Percentiles rank a stretch among this genome's conserved stretches.
These are phyloP conservation scores for Schizothorax lantsangensis DNA, from an alignment of 2,797 vertebrate genomes.

Conservation along the genomic window DNA sequence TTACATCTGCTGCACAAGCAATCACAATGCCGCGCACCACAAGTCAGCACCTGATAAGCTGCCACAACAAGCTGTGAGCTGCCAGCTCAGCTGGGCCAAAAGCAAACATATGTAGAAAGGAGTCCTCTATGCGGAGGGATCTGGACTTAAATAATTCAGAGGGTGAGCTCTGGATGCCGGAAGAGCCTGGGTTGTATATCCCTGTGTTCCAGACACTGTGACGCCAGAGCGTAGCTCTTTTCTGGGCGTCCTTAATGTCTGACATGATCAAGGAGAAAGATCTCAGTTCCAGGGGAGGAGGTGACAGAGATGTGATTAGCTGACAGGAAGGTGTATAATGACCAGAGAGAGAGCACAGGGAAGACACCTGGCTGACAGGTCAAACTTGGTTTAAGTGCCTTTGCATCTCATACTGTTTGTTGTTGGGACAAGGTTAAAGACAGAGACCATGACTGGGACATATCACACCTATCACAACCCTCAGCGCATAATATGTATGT, in stretches of 20 bases:
- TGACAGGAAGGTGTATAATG: slow-evolving; percentile 38
- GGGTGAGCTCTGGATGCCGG: slow-evolving; percentile 39
- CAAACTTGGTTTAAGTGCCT: slow-evolving; percentile 30
- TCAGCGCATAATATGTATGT: not conserved
- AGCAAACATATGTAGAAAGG: slow-evolving; percentile 47
- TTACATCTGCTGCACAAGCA: slow-evolving; percentile 55
- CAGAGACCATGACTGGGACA: not conserved
- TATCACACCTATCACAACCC: not conserved
- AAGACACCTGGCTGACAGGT: slow-evolving; percentile 21
- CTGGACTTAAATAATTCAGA: slow-evolving; percentile 54
- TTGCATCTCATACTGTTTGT: slow-evolving; percentile 19
- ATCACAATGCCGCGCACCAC: slow-evolving; percentile 7
- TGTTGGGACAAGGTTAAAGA: slow-evolving; percentile 30
- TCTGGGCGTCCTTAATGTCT: slow-evolving; percentile 26
- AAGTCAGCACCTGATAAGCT: slow-evolving; percentile 51
- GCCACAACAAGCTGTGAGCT: slow-evolving; percentile 33
- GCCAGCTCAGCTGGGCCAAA: slow-evolving; percentile 28
- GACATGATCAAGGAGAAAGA: slow-evolving; percentile 57
- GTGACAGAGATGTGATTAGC: slow-evolving; percentile 44
- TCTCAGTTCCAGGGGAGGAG: slow-evolving; percentile 39
- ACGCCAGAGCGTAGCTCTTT: slow-evolving; percentile 43
- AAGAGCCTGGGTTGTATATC: slow-evolving; percentile 43
- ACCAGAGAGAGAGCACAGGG: not conserved
- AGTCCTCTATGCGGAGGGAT: slow-evolving; percentile 23
- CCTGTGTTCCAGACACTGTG: slow-evolving; percentile 47